These are phyloP conservation scores for Oryzias curvinotus DNA, from an alignment of 2,113 vertebrate genomes.

Conservation along the genomic window DNA sequence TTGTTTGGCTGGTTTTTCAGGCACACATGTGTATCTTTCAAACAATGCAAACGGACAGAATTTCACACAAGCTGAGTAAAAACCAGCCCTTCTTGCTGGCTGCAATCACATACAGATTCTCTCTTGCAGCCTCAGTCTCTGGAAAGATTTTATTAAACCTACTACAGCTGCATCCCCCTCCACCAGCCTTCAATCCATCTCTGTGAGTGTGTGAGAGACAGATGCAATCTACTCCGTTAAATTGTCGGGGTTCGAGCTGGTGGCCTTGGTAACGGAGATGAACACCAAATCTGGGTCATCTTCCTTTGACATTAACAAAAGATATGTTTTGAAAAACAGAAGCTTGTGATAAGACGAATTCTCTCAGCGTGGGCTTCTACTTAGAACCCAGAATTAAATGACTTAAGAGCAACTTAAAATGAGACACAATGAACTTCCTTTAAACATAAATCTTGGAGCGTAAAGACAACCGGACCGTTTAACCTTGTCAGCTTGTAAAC, in stretches of 20 bases:
- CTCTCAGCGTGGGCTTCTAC: not conserved
- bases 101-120: slow-evolving; percentile 57
- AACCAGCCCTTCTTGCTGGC: slow-evolving; percentile 36
- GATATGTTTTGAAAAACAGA: slow-evolving; percentile 17
- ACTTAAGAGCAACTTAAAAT: not conserved
- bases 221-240: slow-evolving; percentile 37
- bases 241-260: slow-evolving; percentile 24
- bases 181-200: slow-evolving; percentile 24
- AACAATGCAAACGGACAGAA: slow-evolving; percentile 21
- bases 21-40: slow-evolving; percentile 10
- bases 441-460: slow-evolving; percentile 47
- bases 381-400: not conserved
- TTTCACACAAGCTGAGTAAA: slow-evolving; percentile 22
- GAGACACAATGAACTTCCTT: slow-evolving; percentile 35
- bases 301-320: slow-evolving; percentile 26
- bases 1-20: slow-evolving; percentile 1
- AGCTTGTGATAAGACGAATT: not conserved
- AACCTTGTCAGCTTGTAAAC: not conserved
- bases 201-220: slow-evolving; percentile 14
- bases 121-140: slow-evolving; percentile 36
- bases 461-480: slow-evolving; percentile 42
- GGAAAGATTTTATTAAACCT: slow-evolving; percentile 53
- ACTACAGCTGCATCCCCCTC: slow-evolving; percentile 51
- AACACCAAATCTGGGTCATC: slow-evolving; percentile 45
- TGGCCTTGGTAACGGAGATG: slow-evolving; percentile 53